Evolutionary conservation across 2,113 vertebrate species (phyloP).

Genomic region (Lipophrys pholis): DNA sequence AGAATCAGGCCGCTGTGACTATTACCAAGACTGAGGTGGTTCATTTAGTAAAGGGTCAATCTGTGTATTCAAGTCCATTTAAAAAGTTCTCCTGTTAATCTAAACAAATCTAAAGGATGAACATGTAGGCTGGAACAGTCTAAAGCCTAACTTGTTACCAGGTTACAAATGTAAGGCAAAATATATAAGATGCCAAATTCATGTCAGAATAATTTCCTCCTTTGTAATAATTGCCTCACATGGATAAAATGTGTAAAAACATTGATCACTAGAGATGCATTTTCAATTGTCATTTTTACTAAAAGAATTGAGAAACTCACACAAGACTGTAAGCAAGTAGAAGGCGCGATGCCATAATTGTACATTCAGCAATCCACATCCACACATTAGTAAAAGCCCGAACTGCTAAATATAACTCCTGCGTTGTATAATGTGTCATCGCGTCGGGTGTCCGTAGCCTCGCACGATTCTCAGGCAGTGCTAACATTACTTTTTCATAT

Average conservation of each 20-base stretch:
- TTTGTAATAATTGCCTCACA: neutral
- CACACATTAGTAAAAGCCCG: constrained; percentile 26
- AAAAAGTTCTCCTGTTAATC: too few species aligned
- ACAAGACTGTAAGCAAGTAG: neutral
- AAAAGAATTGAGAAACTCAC: constrained; percentile 30
- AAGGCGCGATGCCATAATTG: too few species aligned
- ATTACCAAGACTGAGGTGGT: too few species aligned
- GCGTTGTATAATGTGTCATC: constrained; percentile 19
- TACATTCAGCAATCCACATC: constrained; percentile 42
- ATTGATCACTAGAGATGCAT: neutral
- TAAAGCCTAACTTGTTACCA: too few species aligned
- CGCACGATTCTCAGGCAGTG: constrained; percentile 31
- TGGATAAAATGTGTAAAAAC: too few species aligned
- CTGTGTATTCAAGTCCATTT: too few species aligned
- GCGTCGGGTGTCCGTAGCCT: constrained; percentile 1
- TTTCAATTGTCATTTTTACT: constrained; percentile 21
- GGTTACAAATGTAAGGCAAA: too few species aligned
- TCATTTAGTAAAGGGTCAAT: too few species aligned
- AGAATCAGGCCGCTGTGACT: too few species aligned
- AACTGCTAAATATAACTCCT: constrained; percentile 47
- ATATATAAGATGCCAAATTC: too few species aligned
- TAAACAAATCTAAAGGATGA: too few species aligned
- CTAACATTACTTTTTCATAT: constrained; percentile 76
- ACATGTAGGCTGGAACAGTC: too few species aligned
- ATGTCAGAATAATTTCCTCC: neutral